Evolutionary conservation across 2,113 vertebrate genomes (phyloP), one percentile per base, ranked within the genome.

Genomic region (Phaetusa simplex): DNA sequence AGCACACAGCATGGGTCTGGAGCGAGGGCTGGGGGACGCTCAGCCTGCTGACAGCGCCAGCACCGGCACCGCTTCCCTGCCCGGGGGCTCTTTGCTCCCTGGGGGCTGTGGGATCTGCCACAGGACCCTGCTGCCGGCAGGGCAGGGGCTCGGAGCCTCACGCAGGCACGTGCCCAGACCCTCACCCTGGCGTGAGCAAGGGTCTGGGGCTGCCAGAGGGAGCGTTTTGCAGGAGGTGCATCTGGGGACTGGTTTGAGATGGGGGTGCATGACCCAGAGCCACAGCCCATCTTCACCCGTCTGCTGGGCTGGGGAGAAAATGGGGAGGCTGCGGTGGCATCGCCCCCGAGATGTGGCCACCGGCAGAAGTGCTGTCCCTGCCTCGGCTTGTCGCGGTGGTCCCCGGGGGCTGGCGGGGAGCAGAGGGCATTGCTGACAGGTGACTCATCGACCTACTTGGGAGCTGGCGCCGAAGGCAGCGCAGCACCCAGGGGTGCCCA

Each of bases 351-450:
- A 67, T 8, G 0, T 20, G 0, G 36, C 14, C 55, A 12, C 30
- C 1, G 2, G 26, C 11, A 12, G 49, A n/a, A 70, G 40, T 7
- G 2, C 26, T 0, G 1, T 58, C 30, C 47, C 72, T 1, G 0
- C 5, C 12, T 24, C 1, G 15, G 34, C 12, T 1, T 12, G 1
- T 11, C 1, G 2, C 36, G 2, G 8, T 1, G 49, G 42, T 58
- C 58, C 67, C 1, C n/a, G n/a, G 3, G 65, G 32, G 62, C 61
- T 3, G 4, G 17, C 1, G 0, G 27, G 55, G 79, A 43, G 72
- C 77, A 53, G 77, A 34, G 59, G 91, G 14, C 29, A 24, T 5
- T 19, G 36, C 64, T 73, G 81, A 26, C 9, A 19, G 58, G 72
- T 81, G 52, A 34, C 55, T 58, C 64, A 66, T 38, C 9, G 49